These are phyloP conservation scores for Eupsilia transversa DNA, from an alignment of 2,888 invertebrate genomes.

Conservation along the genomic window DNA sequence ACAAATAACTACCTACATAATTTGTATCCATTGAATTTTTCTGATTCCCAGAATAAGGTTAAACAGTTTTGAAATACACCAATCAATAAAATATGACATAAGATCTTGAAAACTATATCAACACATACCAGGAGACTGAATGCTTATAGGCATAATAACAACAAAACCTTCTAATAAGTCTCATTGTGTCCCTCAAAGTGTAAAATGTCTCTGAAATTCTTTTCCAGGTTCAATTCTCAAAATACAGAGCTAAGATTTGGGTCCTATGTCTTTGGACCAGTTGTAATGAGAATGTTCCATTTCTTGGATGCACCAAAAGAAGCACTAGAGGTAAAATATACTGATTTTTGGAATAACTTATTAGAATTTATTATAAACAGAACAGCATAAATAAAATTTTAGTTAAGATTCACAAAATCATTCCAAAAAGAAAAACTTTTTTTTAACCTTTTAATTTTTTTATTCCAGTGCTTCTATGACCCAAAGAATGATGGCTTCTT, in stretches of 20 bases:
- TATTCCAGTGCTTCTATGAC: slow-evolving; percentile 91
- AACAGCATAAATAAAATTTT: background rate
- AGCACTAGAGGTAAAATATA: slow-evolving; percentile 89
- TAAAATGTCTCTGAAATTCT: background rate
- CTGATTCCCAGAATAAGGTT: background rate
- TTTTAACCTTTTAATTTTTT: background rate
- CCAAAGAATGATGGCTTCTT: slow-evolving; percentile 92
- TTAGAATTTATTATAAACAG: too few species aligned
- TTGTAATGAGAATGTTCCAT: slow-evolving; percentile 95
- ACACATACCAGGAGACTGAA: background rate
- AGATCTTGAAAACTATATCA: background rate
- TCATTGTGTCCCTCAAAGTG: background rate
- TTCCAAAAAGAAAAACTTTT: background rate
- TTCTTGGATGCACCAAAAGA: slow-evolving; percentile 92
- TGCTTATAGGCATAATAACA: background rate
- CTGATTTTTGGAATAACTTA: background rate
- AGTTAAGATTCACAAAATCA: background rate
- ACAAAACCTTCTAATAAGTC: background rate
- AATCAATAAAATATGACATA: background rate
- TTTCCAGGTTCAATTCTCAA: slow-evolving; percentile 92
- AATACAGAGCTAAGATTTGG: slow-evolving; percentile 94
- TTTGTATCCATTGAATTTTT: background rate
- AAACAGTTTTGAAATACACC: background rate
- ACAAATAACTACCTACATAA: background rate
- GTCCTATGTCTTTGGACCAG: slow-evolving; percentile 95